phyloP scores from a whole-genome alignment of 53 echinoderm and acorn worm genomes.

The Apostichopus leukothele region DNA sequence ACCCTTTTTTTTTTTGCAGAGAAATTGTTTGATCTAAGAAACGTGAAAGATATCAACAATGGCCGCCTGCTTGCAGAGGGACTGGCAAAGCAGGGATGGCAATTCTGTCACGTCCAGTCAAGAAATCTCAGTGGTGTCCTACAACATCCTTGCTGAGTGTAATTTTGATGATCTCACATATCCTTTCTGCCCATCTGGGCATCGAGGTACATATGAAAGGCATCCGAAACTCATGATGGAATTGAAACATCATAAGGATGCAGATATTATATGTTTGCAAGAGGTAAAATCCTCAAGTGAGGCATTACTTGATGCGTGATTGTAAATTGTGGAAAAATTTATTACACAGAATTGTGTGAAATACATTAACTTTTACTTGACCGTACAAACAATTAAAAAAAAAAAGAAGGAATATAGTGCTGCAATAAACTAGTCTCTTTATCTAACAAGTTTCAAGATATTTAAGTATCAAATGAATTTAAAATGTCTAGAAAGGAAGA shows the following conservation, averaged over 20 bases:
- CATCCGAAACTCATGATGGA: constrained; percentile 76
- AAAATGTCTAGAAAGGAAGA: too few species aligned
- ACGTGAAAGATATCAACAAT: background rate
- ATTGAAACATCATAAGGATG: constrained; percentile 63
- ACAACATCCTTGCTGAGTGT: constrained; percentile 79
- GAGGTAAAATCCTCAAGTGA: constrained; percentile 54
- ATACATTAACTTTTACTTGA: too few species aligned
- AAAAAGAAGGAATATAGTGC: too few species aligned
- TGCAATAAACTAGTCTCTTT: too few species aligned
- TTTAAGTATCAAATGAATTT: too few species aligned
- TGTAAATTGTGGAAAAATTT: too few species aligned
- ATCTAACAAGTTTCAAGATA: too few species aligned
- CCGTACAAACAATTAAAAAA: too few species aligned
- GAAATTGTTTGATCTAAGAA: too few species aligned
- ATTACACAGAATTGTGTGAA: too few species aligned
- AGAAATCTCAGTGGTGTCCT: constrained; percentile 56
- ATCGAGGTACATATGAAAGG: constrained; percentile 61
- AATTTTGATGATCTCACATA: constrained; percentile 59
- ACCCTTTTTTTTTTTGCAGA: too few species aligned
- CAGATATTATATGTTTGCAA: constrained; percentile 82
- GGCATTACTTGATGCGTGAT: background rate
- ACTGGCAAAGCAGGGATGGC: background rate
- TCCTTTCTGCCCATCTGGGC: constrained; percentile 66
- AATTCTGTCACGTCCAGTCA: background rate
- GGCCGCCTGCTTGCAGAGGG: background rate